Percentiles rank a stretch among this genome's conserved stretches.
phyloP scores from a whole-genome alignment of 2,113 vertebrate genomes.

The Polypterus bichir region DNA sequence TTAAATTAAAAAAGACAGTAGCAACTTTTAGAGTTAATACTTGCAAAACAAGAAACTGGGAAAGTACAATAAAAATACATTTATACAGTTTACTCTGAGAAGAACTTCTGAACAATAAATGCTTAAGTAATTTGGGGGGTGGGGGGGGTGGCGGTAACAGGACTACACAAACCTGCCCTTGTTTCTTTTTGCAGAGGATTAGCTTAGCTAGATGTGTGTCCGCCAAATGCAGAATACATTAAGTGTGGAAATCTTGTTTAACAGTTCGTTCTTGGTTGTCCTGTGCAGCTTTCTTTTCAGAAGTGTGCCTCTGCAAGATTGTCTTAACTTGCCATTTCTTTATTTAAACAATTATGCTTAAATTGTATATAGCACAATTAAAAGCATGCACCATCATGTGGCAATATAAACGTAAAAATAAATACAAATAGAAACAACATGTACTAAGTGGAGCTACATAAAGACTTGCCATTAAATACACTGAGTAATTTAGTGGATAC shows the following conservation, averaged over 20 bases:
- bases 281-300: slow-evolving; percentile 70
- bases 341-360: too few species aligned
- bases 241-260: slow-evolving; percentile 68
- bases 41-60: not conserved
- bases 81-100: not conserved
- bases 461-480: too few species aligned
- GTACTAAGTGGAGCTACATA: too few species aligned
- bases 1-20: not conserved
- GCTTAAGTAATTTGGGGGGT: slow-evolving; percentile 25
- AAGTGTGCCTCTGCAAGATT: slow-evolving; percentile 32
- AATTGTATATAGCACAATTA: too few species aligned
- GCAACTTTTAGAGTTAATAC: not conserved
- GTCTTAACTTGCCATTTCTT: slow-evolving; percentile 18
- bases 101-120: slow-evolving; percentile 10
- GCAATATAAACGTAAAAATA: too few species aligned
- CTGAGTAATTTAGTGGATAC: too few species aligned
- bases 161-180: slow-evolving; percentile 39
- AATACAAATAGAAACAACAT: too few species aligned
- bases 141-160: slow-evolving; percentile 27
- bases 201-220: slow-evolving; percentile 47
- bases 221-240: slow-evolving; percentile 61
- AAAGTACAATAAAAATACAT: not conserved
- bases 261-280: slow-evolving; percentile 48
- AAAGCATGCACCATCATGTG: too few species aligned
- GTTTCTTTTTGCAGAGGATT: slow-evolving; percentile 37